Evolutionary conservation across 2,888 invertebrate genomes (phyloP).

Genomic region (Bruchidius siliquastri): DNA sequence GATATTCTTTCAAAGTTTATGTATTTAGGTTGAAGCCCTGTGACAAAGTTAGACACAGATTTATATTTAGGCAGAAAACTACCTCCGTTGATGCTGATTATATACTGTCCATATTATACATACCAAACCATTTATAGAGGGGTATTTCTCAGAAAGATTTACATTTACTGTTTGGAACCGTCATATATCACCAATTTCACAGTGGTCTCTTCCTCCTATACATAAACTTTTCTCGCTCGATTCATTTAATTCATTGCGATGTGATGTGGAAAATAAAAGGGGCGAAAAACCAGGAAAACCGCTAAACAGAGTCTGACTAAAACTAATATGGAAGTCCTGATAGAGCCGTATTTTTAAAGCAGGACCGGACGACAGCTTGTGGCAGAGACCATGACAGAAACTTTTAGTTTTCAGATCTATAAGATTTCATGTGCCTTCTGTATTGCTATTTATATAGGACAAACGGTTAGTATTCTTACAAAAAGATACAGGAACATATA

Average conservation of each 20-base stretch:
- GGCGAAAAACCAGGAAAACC: not conserved
- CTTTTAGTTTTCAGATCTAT: no score
- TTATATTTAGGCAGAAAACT: no score
- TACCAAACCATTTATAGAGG: not conserved
- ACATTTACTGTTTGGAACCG: not conserved
- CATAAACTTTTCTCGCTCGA: not conserved
- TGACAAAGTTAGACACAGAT: no score
- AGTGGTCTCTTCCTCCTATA: not conserved
- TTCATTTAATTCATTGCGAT: not conserved
- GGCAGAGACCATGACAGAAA: no score
- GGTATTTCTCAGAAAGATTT: not conserved
- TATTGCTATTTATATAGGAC: no score
- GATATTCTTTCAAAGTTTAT: no score
- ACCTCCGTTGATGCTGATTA: not conserved
- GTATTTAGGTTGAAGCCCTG: no score
- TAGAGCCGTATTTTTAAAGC: not conserved
- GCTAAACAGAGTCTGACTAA: not conserved
- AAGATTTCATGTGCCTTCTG: no score
- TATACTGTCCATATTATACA: not conserved
- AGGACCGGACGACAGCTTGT: no score
- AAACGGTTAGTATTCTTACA: no score
- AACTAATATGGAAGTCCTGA: not conserved
- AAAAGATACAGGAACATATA: no score
- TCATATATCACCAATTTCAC: not conserved
- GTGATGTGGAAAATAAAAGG: not conserved